Conservation (phyloP, 1,140 invertebrate species). For the Helicoverpa zea region DNA sequence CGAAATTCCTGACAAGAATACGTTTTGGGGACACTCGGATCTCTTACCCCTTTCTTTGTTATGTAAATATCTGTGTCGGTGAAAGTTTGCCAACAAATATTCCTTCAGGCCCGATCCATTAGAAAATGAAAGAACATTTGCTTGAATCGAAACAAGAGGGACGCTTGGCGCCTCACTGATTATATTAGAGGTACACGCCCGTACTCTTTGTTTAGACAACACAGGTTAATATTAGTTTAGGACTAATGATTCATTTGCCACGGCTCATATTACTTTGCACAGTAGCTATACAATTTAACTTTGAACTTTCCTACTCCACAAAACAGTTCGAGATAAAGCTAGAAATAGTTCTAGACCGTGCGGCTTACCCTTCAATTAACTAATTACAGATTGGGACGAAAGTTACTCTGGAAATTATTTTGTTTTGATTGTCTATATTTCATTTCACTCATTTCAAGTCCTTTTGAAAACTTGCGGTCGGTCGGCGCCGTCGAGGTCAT, state of each 20-base stretch:
- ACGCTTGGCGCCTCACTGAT: conserved; percentile 52
- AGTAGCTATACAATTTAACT: conserved; percentile 46
- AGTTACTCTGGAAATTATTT: conserved; percentile 26
- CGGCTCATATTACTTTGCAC: conserved; percentile 54
- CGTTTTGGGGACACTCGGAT: conserved; percentile 70
- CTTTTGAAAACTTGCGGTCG: background rate
- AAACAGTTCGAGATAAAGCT: conserved; percentile 25
- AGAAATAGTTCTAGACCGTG: background rate
- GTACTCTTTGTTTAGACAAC: conserved; percentile 61
- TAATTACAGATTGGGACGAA: conserved; percentile 29
- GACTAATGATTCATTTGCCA: conserved; percentile 71
- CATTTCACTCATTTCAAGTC: conserved; percentile 8
- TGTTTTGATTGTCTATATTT: conserved; percentile 21
- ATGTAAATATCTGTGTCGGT: conserved; percentile 78
- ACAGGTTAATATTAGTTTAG: conserved; percentile 73
- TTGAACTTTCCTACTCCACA: conserved; percentile 33
- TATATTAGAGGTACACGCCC: conserved; percentile 62
- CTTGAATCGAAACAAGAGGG: conserved; percentile 67
- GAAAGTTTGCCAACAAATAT: conserved; percentile 77
- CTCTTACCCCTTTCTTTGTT: conserved; percentile 76
- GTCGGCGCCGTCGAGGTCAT: background rate
- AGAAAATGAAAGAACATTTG: conserved; percentile 79
- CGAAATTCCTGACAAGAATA: conserved; percentile 74
- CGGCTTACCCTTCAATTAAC: conserved; percentile 28
- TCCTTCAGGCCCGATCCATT: conserved; percentile 75